phyloP scores from a whole-genome alignment of 2,888 invertebrate genomes.

The Piscicola geometra region DNA sequence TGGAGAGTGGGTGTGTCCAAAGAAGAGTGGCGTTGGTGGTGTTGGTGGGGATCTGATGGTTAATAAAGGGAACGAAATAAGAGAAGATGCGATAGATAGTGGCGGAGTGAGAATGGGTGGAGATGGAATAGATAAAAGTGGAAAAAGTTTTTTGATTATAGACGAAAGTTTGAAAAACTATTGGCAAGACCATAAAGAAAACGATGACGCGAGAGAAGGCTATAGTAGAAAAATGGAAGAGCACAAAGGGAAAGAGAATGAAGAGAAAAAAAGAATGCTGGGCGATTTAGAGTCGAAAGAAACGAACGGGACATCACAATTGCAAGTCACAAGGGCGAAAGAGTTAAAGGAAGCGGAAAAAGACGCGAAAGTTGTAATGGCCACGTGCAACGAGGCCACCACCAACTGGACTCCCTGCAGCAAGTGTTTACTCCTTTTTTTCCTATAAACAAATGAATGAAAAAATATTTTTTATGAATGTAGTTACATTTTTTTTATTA shows the following conservation, averaged over 20 bases:
- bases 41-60: background rate
- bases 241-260: background rate
- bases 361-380: background rate
- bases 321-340: background rate
- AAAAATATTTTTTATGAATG: too few species aligned
- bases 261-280: background rate
- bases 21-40: background rate
- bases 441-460: too few species aligned
- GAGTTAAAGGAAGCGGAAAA: background rate
- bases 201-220: too few species aligned
- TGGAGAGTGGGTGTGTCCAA: background rate
- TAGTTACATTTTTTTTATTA: too few species aligned
- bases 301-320: background rate
- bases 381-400: background rate
- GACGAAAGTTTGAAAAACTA: too few species aligned
- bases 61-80: too few species aligned
- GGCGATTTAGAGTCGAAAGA: background rate
- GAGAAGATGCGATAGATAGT: too few species aligned
- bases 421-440: too few species aligned
- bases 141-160: background rate
- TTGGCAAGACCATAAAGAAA: too few species aligned
- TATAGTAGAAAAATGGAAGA: background rate
- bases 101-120: too few species aligned
- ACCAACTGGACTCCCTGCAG: background rate
- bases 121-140: too few species aligned